These are phyloP conservation scores for Petrocephalus zakoni DNA, from an alignment of 2,113 vertebrate species.

Conservation along the genomic window DNA sequence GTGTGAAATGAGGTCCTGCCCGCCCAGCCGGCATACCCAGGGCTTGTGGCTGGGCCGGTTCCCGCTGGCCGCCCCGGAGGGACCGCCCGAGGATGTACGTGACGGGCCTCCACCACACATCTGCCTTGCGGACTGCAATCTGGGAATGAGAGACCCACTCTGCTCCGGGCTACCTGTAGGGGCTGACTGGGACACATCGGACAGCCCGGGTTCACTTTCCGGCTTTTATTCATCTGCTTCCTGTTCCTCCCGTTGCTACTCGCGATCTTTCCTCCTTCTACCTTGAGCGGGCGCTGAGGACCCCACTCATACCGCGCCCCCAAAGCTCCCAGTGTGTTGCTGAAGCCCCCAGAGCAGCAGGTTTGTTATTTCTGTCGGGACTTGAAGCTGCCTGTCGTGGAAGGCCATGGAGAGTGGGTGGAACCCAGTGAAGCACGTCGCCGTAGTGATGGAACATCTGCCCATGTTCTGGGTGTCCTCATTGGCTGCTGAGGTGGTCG, in stretches of 20 bases:
- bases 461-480: neutral
- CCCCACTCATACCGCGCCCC: neutral
- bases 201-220: neutral
- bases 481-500: neutral
- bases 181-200: neutral
- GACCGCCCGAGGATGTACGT: neutral
- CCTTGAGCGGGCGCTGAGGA: neutral
- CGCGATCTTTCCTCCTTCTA: neutral
- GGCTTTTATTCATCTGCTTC: neutral
- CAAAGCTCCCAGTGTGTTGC: neutral
- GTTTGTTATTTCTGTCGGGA: neutral
- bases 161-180: neutral
- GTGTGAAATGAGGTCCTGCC: slow-evolving; percentile 25
- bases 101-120: neutral
- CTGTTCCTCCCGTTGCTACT: neutral
- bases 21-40: too few species aligned
- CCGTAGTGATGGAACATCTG: neutral
- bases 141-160: neutral
- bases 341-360: neutral
- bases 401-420: neutral
- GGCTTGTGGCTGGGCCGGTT: too few species aligned
- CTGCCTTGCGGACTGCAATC: neutral
- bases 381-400: neutral
- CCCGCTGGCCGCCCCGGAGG: neutral
- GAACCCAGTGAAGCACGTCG: neutral